Evolutionary conservation across 2,113 vertebrate species (phyloP).

Genomic region (Tetraodon nigroviridis): DNA sequence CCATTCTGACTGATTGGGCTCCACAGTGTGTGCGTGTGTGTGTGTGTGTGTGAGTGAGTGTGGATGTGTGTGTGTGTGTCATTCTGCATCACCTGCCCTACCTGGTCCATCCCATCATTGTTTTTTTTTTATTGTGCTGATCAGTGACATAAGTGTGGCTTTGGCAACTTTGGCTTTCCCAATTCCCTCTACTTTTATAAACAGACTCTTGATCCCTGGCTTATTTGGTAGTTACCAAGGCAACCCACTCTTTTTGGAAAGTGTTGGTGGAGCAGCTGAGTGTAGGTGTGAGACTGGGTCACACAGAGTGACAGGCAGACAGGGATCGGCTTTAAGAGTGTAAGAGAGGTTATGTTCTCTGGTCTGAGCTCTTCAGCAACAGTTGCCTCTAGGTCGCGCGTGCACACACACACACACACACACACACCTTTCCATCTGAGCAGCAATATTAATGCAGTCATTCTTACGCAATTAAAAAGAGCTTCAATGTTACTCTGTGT

Average conservation of each 20-base stretch:
- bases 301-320: slow-evolving; percentile 78
- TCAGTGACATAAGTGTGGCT: slow-evolving; percentile 12
- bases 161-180: too few relatives aligned
- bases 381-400: slow-evolving; percentile 13
- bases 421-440: slow-evolving; percentile 77
- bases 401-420: too few relatives aligned
- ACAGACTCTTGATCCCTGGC: slow-evolving; percentile 89
- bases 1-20: too few relatives aligned
- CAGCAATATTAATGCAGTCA: slow-evolving; percentile 90
- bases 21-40: too few relatives aligned
- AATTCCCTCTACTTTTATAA: slow-evolving; percentile 84
- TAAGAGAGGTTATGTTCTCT: slow-evolving; percentile 6
- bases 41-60: too few relatives aligned
- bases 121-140: slow-evolving; percentile 20
- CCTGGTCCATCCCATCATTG: slow-evolving; percentile 4
- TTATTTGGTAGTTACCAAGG: slow-evolving; percentile 88
- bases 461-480: slow-evolving; percentile 89
- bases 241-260: slow-evolving; percentile 87
- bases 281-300: slow-evolving; percentile 77
- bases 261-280: slow-evolving; percentile 42
- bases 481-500: slow-evolving; percentile 78
- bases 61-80: not conserved
- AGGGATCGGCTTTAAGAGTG: slow-evolving; percentile 80
- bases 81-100: not conserved
- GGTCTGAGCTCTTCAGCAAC: slow-evolving; percentile 18